Base-by-base conservation (phyloP, 2,888 invertebrate genomes). In the Coronaproctus castanopsis region DNA sequence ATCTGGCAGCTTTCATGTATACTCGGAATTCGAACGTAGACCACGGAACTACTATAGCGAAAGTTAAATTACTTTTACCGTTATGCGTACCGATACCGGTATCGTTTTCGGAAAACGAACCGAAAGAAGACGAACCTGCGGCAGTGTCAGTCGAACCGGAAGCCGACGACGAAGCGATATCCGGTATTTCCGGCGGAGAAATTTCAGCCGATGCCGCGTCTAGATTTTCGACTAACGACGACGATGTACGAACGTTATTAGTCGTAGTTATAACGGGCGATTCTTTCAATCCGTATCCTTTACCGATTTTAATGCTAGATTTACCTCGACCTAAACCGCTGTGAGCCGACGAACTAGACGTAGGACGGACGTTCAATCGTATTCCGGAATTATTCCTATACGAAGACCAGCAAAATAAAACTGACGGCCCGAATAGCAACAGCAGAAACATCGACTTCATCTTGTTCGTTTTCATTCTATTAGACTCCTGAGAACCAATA, bases 31-130 rank as follows among this genome's bases (percentile, higher is more conserved):
- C 83, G 70, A 86, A 87, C 64, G 81, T 78, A 70, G 83, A 85
- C 70, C 84, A 80, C 5, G 87, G 86, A 66, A 86, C 80, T 64
- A 85, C 80, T 69, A 86, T 78, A 36, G 85, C 86, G 64, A 85
- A 72, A 65, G 76, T 75, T 57, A 79, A 69, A 80, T 81, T 60
- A 78, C 80, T 71, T 83, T 85, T 54, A 21, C 56, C 58, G 19
- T 62, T 58, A 21, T 59, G 55, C 24, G 67, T 65, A 63, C 59
- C 56, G 24, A 56, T 50, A 20, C 56, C 55, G 1, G 63, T 61
- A n/a, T 61, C 56, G 20, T 60, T 63, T 24, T 54, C 50, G 18
- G 21, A 59, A 3, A 10, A 36, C 3, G 21, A 50, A 55, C 24
- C 19, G 57, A 8, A 55, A 53, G 52, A 24, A 50, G 3, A 55